Evolutionary conservation across 2,888 invertebrate genomes (phyloP), one percentile per base, ranked within the genome.

Genomic region (Tinea pellionella): DNA sequence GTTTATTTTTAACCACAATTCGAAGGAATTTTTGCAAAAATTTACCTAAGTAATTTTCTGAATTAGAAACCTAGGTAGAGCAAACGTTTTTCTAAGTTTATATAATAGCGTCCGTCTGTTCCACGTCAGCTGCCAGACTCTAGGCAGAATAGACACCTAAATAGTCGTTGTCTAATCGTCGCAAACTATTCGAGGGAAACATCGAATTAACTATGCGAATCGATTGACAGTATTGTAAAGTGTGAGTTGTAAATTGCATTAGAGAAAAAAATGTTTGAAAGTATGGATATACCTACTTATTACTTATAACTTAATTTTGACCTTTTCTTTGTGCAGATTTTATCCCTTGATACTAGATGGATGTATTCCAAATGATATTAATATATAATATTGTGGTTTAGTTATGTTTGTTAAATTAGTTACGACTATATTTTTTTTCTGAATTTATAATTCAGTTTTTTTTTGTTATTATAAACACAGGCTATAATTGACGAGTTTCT

Each of bases 21-120:
- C n/a, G n/a, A n/a, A n/a, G n/a, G n/a, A n/a, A n/a, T n/a, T n/a
- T n/a, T n/a, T n/a, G n/a, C n/a, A n/a, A n/a, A n/a, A n/a, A n/a
- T n/a, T n/a, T n/a, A n/a, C n/a, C n/a, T 24, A 6, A 3, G 24
- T 24, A 24, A 24, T 24, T 24, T 24, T 24, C 24, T 24, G 3
- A 24, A 24, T 3, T 24, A 24, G 24, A 24, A 24, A 24, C 6
- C 24, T 24, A 24, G 2, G 2, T 37, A 19, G 1, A 55, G 18
- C 86, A 80, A 85, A 83, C 78, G 81, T 84, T 86, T 86, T 87
- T 86, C 86, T 86, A 86, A 86, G 86, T 80, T 80, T 77, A 75
- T 74, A 81, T 80, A 85, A 86, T 85, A 83, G 86, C 79, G 55
- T 55, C 19, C 29, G 24, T 78, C 77, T 80, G 81, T 78, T 70